Conservation (phyloP, 2,888 invertebrate genomes). For the Frankliniella fusca region DNA sequence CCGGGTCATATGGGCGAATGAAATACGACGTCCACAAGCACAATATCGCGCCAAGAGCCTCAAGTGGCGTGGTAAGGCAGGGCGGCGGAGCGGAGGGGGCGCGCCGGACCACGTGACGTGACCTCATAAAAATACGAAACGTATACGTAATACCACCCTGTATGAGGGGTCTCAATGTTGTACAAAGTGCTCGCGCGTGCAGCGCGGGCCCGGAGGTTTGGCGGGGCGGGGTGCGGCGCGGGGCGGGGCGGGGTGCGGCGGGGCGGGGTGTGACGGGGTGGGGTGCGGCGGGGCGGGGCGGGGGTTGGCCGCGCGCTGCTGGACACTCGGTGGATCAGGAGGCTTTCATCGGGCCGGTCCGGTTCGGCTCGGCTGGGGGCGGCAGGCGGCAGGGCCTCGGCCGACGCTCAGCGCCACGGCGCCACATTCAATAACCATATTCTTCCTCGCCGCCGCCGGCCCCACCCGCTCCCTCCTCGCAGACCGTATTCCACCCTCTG, state of each 20-base stretch:
- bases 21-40: constrained; percentile 20
- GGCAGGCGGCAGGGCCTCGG: no score
- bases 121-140: constrained; percentile 20
- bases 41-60: not conserved
- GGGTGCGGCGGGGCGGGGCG: not conserved
- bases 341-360: no score
- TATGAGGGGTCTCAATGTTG: constrained; percentile 15
- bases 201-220: not conserved
- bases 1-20: not conserved
- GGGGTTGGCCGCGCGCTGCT: no score
- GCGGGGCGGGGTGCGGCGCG: not conserved
- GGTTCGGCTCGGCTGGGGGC: no score
- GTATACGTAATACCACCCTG: constrained; percentile 10
- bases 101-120: not conserved
- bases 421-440: constrained; percentile 1
- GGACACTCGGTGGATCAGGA: no score
- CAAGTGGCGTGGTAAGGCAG: no score
- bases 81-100: not conserved
- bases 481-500: no score
- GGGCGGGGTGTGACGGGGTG: not conserved
- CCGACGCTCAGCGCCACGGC: not conserved
- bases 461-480: not conserved
- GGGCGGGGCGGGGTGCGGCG: no score
- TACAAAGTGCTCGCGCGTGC: constrained; percentile 15
- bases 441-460: not conserved